Conservation (phyloP, 2,797 vertebrate genomes). For the Cephalopachus bancanus region DNA sequence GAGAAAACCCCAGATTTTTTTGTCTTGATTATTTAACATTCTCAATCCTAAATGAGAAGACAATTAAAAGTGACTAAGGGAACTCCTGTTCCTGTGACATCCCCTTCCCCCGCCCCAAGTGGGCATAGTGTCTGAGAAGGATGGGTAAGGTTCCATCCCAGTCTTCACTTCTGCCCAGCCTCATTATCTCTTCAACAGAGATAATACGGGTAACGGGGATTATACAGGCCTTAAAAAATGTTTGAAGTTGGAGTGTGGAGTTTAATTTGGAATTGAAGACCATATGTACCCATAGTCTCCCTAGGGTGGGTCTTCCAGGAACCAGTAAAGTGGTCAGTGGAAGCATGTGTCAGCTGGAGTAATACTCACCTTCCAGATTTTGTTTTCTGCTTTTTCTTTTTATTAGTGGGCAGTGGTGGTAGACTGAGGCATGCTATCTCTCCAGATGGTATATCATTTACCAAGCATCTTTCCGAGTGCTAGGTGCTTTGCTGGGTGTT, state of each 20-base stretch:
- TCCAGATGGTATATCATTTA: background rate
- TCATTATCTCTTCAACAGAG: background rate
- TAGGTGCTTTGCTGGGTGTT: background rate
- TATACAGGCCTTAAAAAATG: background rate
- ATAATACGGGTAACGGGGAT: background rate
- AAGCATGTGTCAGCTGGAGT: background rate
- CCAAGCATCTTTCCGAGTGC: background rate
- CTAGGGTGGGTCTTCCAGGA: background rate
- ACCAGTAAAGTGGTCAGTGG: background rate
- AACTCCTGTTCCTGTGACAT: background rate
- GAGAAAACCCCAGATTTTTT: background rate
- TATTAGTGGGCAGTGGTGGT: background rate
- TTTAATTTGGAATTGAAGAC: constrained; percentile 22
- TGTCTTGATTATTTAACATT: constrained; percentile 8
- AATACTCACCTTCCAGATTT: background rate
- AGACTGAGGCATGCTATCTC: background rate
- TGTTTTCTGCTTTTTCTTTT: background rate
- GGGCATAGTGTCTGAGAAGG: background rate
- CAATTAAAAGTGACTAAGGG: background rate
- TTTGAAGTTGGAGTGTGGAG: background rate
- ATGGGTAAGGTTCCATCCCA: background rate
- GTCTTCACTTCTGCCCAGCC: background rate
- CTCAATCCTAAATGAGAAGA: background rate
- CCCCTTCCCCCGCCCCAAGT: too few relatives aligned
- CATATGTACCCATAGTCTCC: background rate